Base-by-base conservation (phyloP, 2,797 vertebrate species). In the Emydoidea blandingii region DNA sequence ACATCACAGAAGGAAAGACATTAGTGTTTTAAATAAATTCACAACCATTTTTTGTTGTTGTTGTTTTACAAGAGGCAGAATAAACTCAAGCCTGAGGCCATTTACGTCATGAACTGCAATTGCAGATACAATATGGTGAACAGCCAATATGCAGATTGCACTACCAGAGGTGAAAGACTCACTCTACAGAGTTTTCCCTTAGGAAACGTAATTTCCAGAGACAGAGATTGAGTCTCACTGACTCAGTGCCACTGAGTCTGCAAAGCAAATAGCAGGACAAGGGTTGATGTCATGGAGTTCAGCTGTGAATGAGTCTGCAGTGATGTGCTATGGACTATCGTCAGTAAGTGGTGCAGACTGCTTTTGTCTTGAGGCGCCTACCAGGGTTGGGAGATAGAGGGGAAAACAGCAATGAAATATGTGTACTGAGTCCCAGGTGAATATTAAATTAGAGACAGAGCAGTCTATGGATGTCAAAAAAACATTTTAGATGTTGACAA, bases 31-130 rank as follows among this genome's bases (percentile, higher is more conserved):
- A 83, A 92, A 12, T 68, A 93, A 90, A 85, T 41, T 86, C 81
- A 65, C 81, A 34, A 82, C 37, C 62, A 56, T 86, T 96, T 96
- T 90, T 95, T 53, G 92, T 81, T 16, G 8, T 84, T 53, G 88
- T 91, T 91, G 52, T 93, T 96, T 94, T 79, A 80, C 79, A 95
- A 83, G 82, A 72, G 47, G 44, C 85, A 93, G 91, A 92, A 62
- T 59, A 92, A 92, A 78, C 12, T 54, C 84, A 94, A 94, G 15
- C 79, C 85, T 90, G 41, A 88, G 94, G 74, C 91, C 93, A 94
- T 96, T 92, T 95, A 94, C 94, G 91, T 96, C 94, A 76, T 88
- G 93, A 96, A 85, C 95, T 96, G 47, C 5, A 68, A 81, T 50
- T 86, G 76, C 72, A 87, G 76, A 94, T 87, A 84, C 16, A 96